These are phyloP conservation scores for Hyposoter dolosus DNA, from an alignment of 2,888 invertebrate species.

Conservation along the genomic window DNA sequence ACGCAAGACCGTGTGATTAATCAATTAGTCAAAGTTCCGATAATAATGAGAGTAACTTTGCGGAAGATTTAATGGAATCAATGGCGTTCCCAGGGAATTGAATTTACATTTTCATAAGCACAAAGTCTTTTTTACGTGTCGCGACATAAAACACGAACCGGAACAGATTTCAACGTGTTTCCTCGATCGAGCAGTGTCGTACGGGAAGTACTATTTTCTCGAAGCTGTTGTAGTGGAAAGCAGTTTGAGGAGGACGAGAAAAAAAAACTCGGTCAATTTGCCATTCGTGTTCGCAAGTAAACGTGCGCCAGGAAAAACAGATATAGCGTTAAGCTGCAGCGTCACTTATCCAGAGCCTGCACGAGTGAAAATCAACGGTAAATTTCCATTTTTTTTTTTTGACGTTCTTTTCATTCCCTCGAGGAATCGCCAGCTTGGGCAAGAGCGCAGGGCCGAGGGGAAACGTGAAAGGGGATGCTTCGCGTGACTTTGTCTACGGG, in stretches of 20 bases:
- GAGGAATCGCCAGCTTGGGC: conserved; percentile 33
- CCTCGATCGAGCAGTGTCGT: background rate
- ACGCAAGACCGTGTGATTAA: background rate
- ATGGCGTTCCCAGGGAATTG: background rate
- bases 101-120: background rate
- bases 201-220: background rate
- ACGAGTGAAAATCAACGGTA: conserved; percentile 61
- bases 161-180: background rate
- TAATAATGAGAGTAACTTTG: background rate
- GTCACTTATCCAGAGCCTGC: conserved; percentile 17
- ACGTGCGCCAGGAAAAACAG: background rate
- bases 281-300: conserved; percentile 24
- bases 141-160: background rate
- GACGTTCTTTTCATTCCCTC: conserved; percentile 54
- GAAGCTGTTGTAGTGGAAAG: background rate
- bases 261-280: conserved; percentile 55
- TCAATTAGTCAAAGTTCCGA: too few species aligned
- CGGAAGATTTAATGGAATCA: background rate
- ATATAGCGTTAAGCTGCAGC: conserved; percentile 31
- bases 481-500: conserved; percentile 43
- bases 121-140: background rate
- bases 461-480: background rate
- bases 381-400: conserved; percentile 49
- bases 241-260: conserved; percentile 6
- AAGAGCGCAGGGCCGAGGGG: conserved; percentile 25